Evolutionary conservation across 1,140 invertebrate genomes (phyloP).

Genomic region (Brachionus rotundiformis): DNA sequence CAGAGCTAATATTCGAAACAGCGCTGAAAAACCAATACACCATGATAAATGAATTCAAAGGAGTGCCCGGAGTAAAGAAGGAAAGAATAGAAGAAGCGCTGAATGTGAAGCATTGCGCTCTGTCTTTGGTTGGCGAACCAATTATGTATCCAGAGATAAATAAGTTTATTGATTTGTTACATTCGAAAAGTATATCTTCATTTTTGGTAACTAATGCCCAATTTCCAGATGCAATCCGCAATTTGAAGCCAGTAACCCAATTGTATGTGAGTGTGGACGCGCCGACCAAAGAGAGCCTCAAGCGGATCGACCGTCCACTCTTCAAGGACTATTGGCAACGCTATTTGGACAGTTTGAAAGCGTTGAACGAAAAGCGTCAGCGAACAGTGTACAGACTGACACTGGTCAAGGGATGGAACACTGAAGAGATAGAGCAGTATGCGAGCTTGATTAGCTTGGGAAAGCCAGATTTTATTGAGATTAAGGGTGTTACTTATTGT

Average conservation of each 20-base stretch:
- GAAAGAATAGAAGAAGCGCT: slow-evolving; percentile 68
- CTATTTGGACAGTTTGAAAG: slow-evolving; percentile 68
- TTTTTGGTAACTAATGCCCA: slow-evolving; percentile 72
- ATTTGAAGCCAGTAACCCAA: slow-evolving; percentile 69
- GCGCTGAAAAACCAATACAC: slow-evolving; percentile 68
- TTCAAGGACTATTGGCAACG: slow-evolving; percentile 71
- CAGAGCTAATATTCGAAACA: slow-evolving; percentile 67
- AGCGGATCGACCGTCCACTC: slow-evolving; percentile 71
- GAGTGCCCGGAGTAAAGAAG: slow-evolving; percentile 69
- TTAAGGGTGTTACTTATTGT: slow-evolving; percentile 72
- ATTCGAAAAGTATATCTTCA: slow-evolving; percentile 67
- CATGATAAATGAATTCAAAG: slow-evolving; percentile 70
- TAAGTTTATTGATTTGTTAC: slow-evolving; percentile 67
- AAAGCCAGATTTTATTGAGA: slow-evolving; percentile 72
- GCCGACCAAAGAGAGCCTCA: slow-evolving; percentile 70
- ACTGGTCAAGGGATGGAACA: slow-evolving; percentile 70
- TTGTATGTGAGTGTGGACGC: slow-evolving; percentile 72
- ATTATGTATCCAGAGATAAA: slow-evolving; percentile 74
- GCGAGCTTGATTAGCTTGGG: slow-evolving; percentile 68
- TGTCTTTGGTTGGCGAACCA: slow-evolving; percentile 72
- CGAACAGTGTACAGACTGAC: slow-evolving; percentile 71
- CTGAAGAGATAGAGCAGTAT: slow-evolving; percentile 70
- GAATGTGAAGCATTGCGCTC: slow-evolving; percentile 67
- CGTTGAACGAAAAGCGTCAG: slow-evolving; percentile 68
- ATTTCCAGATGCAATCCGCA: slow-evolving; percentile 70